Percentiles rank a stretch among this genome's conserved stretches.
Evolutionary conservation across 1,140 invertebrate genomes (phyloP).

Genomic region (Leptonema lineaticorne): DNA sequence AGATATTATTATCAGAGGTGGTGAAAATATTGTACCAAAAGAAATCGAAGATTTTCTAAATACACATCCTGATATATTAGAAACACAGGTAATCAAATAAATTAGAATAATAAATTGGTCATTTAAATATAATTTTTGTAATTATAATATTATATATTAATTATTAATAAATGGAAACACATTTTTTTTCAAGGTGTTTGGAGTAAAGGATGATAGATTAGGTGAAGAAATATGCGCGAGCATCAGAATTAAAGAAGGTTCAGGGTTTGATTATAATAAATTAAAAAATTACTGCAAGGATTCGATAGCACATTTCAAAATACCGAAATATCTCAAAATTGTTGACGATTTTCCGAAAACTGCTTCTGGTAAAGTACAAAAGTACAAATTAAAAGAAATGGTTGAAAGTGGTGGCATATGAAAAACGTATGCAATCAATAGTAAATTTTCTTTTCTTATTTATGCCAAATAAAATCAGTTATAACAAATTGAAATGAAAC

Average conservation of each 20-base stretch:
- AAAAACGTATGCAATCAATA: too few relatives aligned
- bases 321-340: constrained; percentile 75
- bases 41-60: constrained; percentile 82
- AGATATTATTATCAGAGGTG: constrained; percentile 85
- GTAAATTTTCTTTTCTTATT: too few relatives aligned
- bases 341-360: constrained; percentile 79
- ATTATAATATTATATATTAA: not conserved
- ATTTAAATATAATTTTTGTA: not conserved
- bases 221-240: constrained; percentile 87
- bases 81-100: constrained; percentile 61
- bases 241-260: constrained; percentile 53
- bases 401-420: constrained; percentile 46
- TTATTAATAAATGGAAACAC: not conserved
- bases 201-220: constrained; percentile 75
- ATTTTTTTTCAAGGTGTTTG: constrained; percentile 57
- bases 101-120: constrained; percentile 11
- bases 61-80: constrained; percentile 70
- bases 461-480: too few relatives aligned
- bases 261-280: constrained; percentile 59
- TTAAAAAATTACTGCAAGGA: constrained; percentile 71
- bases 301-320: constrained; percentile 81
- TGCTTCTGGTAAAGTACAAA: constrained; percentile 81
- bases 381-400: constrained; percentile 64
- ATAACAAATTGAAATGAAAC: too few relatives aligned
- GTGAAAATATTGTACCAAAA: constrained; percentile 84